A percentile compares a stretch with the other conserved stretches of the same genome.
Evolutionary conservation across 2,888 invertebrate genomes (phyloP).

Genomic region (Ypsolopha sequella): DNA sequence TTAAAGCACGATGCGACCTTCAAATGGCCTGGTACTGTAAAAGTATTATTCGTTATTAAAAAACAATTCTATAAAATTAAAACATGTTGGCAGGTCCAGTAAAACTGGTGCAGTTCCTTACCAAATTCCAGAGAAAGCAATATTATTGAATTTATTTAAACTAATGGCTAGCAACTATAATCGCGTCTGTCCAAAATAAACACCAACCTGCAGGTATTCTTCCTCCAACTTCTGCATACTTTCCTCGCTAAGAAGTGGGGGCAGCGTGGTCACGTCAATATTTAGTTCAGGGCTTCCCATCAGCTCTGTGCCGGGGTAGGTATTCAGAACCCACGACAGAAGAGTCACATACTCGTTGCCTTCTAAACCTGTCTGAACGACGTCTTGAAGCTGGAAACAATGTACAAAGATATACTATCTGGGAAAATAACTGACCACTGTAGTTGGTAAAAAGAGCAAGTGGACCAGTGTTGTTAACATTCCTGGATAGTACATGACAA

Average conservation of each 20-base stretch:
- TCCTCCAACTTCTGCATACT: slow-evolving; percentile 84
- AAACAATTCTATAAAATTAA: no score
- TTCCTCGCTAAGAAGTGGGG: slow-evolving; percentile 82
- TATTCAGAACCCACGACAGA: slow-evolving; percentile 92
- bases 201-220: slow-evolving; percentile 78
- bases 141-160: neutral
- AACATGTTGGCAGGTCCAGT: neutral
- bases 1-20: no score
- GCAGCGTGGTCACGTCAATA: slow-evolving; percentile 77
- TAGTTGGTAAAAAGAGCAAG: no score
- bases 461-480: no score
- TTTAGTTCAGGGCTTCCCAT: slow-evolving; percentile 90
- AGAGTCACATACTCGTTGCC: slow-evolving; percentile 97
- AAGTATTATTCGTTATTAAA: no score
- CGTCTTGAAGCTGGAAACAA: slow-evolving; percentile 79
- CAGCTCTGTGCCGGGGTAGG: slow-evolving; percentile 89
- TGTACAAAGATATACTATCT: neutral
- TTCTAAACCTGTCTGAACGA: slow-evolving; percentile 89
- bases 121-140: neutral
- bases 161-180: neutral
- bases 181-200: no score
- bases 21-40: no score
- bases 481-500: no score
- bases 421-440: no score
- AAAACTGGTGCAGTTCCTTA: neutral